Conservation (phyloP, 2,888 invertebrate genomes). For the Pseudococcus viburni region DNA sequence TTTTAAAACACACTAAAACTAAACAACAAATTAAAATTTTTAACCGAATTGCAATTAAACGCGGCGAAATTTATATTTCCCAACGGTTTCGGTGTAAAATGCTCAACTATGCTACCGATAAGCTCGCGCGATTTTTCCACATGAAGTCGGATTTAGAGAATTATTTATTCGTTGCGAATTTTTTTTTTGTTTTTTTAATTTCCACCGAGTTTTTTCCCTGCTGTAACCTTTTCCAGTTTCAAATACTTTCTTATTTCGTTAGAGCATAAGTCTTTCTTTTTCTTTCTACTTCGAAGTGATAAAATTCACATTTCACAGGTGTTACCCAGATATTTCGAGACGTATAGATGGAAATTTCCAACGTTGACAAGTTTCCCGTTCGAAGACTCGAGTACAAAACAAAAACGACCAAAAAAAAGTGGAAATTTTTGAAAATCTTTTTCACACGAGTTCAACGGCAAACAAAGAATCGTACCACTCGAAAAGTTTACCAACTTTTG, state of each 20-base stretch:
- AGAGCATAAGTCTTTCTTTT: background rate
- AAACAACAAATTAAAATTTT: constrained; percentile 43
- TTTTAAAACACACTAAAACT: constrained; percentile 19
- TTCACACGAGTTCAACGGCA: constrained; percentile 41
- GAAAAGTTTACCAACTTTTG: constrained; percentile 42
- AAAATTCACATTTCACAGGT: constrained; percentile 31
- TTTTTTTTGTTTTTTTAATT: constrained; percentile 20
- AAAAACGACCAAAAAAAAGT: background rate
- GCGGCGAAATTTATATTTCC: constrained; percentile 43
- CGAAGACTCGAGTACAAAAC: background rate
- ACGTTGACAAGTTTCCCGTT: background rate
- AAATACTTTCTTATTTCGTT: constrained; percentile 9
- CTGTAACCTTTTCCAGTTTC: background rate
- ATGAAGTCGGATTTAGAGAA: constrained; percentile 35
- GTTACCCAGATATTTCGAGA: background rate
- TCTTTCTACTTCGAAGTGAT: background rate
- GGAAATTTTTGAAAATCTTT: constrained; percentile 32
- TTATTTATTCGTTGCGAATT: constrained; percentile 20
- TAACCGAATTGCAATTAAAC: constrained; percentile 45
- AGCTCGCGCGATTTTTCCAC: constrained; percentile 34
- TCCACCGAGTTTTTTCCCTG: background rate
- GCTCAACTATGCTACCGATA: constrained; percentile 43
- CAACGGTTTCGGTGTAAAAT: constrained; percentile 45
- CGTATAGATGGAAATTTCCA: constrained; percentile 26
- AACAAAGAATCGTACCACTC: background rate